These are phyloP conservation scores for Gymnopithys bicolor DNA, from an alignment of 2,797 vertebrate genomes.

Conservation along the genomic window DNA sequence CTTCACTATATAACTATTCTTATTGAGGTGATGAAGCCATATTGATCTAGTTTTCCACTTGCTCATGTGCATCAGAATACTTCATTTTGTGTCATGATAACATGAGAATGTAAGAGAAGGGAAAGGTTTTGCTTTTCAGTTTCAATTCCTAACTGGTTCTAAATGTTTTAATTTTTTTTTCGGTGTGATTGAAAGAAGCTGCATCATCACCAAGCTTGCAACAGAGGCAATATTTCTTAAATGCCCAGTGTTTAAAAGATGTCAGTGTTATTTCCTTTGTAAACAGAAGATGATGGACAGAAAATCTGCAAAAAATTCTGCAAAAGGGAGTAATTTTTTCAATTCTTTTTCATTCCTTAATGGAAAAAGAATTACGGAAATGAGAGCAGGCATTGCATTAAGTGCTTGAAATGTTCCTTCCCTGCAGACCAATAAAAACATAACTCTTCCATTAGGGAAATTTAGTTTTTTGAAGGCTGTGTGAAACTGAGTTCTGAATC, in stretches of 20 bases:
- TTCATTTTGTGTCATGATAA: slow-evolving; percentile 8
- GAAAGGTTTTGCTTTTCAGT: background rate
- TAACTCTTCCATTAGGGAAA: slow-evolving; percentile 45
- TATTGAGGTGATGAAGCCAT: background rate
- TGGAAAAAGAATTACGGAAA: slow-evolving; percentile 62
- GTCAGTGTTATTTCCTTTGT: background rate
- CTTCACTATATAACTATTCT: background rate
- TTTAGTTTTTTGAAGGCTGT: slow-evolving; percentile 25
- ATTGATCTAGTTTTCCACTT: background rate
- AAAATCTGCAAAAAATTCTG: slow-evolving; percentile 14
- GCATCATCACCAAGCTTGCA: background rate
- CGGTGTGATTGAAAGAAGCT: background rate
- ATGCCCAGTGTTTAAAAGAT: background rate
- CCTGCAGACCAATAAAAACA: slow-evolving; percentile 48
- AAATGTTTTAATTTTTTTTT: background rate
- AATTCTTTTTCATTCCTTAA: slow-evolving; percentile 58
- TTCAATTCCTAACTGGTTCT: background rate
- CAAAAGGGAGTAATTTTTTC: slow-evolving; percentile 22
- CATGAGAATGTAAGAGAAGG: background rate
- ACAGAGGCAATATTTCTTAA: background rate
- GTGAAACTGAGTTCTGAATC: slow-evolving; percentile 39
- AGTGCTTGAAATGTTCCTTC: slow-evolving; percentile 61
- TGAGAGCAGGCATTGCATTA: slow-evolving; percentile 36
- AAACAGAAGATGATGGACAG: slow-evolving; percentile 23
- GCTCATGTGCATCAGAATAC: background rate